Base-by-base conservation (phyloP, 2,888 invertebrate genomes). In the Aphidius colemani region DNA sequence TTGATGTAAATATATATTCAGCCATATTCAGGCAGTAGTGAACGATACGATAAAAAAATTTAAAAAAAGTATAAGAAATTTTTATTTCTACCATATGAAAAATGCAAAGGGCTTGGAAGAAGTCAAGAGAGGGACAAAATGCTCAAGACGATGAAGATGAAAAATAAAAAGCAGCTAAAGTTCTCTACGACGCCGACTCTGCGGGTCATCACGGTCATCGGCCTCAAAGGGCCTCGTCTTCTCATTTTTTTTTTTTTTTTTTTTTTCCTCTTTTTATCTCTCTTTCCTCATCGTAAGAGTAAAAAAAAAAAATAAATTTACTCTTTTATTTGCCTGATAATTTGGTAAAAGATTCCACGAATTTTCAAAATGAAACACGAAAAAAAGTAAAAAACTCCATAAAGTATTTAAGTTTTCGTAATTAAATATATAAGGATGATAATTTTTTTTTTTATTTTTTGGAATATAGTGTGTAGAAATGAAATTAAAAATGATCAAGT, bases 141-240 rank as follows among this genome's bases (percentile, higher is more conserved):
- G 48, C 13, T 53, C 50, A 58, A 30, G 44, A 61, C 57, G 30
- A 44, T 30, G 51, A 45, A 41, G 59, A 43, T 50, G 50, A 18
- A 50, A 50, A 11, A 18, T 13, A 50, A 50, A 50, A 50, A 50
- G 6, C 50, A 46, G 9, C 46, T 46, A n/a, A 58, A 61, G 64
- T 59, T 59, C 55, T 59, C 49, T 30, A 39, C 53, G 53, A 39
- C 41, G 53, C 64, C 44, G 64, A 46, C 61, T 53, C 40, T 46
- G 11, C 74, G 71, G 77, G 78, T 78, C 77, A 78, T 72, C 71
- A 69, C 78, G 78, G 79, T 79, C 79, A 79, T 77, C 76, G 79
- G 78, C 79, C 79, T 71, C 74, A 30, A 53, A 62, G 59, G 60
- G 63, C 58, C 53, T 30, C 30, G 30, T 30, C 59, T 57, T 55